Base-by-base conservation (phyloP, 1,140 invertebrate species). In the Diorhabda sublineata region DNA sequence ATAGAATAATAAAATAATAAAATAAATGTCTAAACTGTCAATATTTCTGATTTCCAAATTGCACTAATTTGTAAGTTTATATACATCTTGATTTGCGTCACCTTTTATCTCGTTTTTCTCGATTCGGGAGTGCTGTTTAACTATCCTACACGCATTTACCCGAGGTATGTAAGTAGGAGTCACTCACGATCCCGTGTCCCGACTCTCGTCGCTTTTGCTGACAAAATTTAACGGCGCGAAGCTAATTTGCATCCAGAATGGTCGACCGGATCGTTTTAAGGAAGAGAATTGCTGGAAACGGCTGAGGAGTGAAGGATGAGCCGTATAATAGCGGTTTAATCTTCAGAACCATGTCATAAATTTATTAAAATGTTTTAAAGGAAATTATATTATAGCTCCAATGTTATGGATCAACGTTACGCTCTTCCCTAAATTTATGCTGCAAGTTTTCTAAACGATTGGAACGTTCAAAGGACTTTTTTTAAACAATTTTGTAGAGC, bases 281-380 rank as follows among this genome's bases (percentile, higher is more conserved):
- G 66, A 73, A 69, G 73, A 71, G 71, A 74, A 74, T 75, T 72
- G 72, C 69, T 67, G 56, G 60, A 66, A 74, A 73, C 69, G 70
- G 64, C 58, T 66, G 72, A 67, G 71, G 71, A 74, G 72, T 74
- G 70, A 72, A 69, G 73, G 71, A 73, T 71, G 74, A 74, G 74
- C 73, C 78, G 71, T 76, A 74, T 79, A 79, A 79, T 79, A 76
- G 76, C 76, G 75, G 76, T 77, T 78, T 77, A 76, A 76, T 75
- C 78, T 77, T 73, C 74, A 72, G 71, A 69, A 72, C 68, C 70
- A 70, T 70, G 70, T 75, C 75, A 74, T 79, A 79, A 79, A 79
- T 79, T 79, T 79, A 77, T 78, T 79, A 79, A 78, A 79, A 79
- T 75, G 74, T 78, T 76, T 79, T 76, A 77, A 79, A 79, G 73